Base-by-base conservation (phyloP, 2,888 invertebrate genomes). In the Erebia aethiops region DNA sequence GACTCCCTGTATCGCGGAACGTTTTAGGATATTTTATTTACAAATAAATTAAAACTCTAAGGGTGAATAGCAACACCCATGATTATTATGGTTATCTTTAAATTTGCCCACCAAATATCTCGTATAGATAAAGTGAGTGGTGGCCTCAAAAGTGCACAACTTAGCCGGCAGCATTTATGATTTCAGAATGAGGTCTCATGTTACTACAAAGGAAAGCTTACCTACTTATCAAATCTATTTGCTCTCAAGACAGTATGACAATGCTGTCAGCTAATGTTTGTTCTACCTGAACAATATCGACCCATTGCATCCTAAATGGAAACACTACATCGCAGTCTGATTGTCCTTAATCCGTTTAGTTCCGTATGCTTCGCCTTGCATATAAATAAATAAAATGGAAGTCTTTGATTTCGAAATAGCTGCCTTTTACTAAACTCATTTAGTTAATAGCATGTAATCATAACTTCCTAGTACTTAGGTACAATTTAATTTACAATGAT, bases 251-350 rank as follows among this genome's bases (percentile, higher is more conserved):
- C 49, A 14, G 49, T 16, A 69, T 57, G 69, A 63, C 70, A 43
- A 65, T 65, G 69, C 64, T 52, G 41, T 52, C 51, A 65, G 74
- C 61, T 71, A 76, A 76, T 78, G 73, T 77, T 78, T 77, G 74
- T 51, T 65, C 62, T 68, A 72, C 73, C 71, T 68, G 69, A 75
- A 54, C 74, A 62, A 62, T 72, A 70, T 75, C 73, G 70, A 72
- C 71, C 67, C 71, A 61, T 41, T 76, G 74, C 73, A 77, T 75
- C 71, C 72, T 69, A 64, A 54, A 64, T 64, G 26, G 62, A 46
- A 62, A 49, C 62, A 21, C 62, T 62, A 49, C 62, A 49, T 26
- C 16, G 49, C 46, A 18, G 46, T 46, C 14, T 46, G 62, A 21
- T 61, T 46, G 43, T 61, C 43, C 61, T 46, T 61, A 41, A 43